These are phyloP conservation scores for Molothrus aeneus DNA, from an alignment of 2,797 vertebrate species.

Conservation along the genomic window DNA sequence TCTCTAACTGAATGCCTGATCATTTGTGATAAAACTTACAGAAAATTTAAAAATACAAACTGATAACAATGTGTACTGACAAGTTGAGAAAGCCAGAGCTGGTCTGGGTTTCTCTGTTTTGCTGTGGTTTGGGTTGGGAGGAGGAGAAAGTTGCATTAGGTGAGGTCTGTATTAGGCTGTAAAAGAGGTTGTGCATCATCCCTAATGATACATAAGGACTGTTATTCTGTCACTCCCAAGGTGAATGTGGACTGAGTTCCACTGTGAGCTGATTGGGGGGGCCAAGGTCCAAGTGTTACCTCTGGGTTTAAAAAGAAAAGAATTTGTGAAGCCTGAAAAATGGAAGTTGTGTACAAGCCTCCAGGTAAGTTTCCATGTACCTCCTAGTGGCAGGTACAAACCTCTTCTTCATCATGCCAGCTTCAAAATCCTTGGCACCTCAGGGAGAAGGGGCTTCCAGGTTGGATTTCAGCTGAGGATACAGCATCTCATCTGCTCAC, in stretches of 20 bases:
- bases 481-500: neutral
- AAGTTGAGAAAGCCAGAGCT: neutral
- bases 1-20: neutral
- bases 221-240: neutral
- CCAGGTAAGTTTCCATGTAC: neutral
- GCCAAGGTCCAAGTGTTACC: neutral
- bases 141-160: neutral
- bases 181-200: neutral
- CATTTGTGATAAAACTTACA: fast-evolving
- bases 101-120: neutral
- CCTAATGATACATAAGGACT: fast-evolving
- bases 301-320: neutral
- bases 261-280: fast-evolving
- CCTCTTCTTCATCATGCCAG: neutral
- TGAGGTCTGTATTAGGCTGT: neutral
- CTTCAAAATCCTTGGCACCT: neutral
- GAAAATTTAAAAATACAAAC: neutral
- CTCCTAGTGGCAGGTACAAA: neutral
- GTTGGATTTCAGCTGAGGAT: neutral
- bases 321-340: neutral
- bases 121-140: neutral
- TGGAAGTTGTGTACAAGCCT: neutral
- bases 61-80: neutral
- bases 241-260: neutral
- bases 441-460: neutral